Conservation (phyloP, 2,113 vertebrate genomes). For the Chiloscyllium plagiosum region DNA sequence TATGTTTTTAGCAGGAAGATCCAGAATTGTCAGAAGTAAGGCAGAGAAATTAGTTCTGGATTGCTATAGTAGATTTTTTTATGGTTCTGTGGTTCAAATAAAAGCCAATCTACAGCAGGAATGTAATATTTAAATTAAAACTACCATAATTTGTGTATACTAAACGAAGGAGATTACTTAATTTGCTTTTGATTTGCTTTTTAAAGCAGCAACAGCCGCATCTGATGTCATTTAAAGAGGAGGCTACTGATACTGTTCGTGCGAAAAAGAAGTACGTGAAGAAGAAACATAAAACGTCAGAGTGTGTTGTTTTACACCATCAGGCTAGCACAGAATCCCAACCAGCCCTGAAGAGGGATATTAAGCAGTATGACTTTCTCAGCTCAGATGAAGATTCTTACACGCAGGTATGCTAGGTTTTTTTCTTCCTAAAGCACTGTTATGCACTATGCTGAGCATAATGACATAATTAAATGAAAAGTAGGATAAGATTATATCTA, state of each 20-base stretch:
- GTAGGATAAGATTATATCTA: background rate
- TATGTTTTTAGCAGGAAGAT: background rate
- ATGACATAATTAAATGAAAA: background rate
- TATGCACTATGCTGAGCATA: background rate
- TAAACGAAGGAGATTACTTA: background rate
- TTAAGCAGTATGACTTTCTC: slow-evolving; percentile 93
- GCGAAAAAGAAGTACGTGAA: slow-evolving; percentile 81
- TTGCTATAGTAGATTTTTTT: background rate
- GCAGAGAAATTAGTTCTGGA: background rate
- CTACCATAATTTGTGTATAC: background rate
- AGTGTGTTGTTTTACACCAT: slow-evolving; percentile 59
- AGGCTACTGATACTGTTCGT: slow-evolving; percentile 66
- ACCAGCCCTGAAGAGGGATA: slow-evolving; percentile 73
- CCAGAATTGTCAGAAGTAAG: background rate
- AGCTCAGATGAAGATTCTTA: slow-evolving; percentile 88
- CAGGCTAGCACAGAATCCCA: slow-evolving; percentile 63
- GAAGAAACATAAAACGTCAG: slow-evolving; percentile 61
- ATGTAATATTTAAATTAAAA: background rate
- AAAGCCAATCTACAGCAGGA: background rate
- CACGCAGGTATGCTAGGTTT: slow-evolving; percentile 64
- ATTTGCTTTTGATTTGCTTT: background rate
- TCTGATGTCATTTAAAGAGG: slow-evolving; percentile 70
- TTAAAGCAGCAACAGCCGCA: slow-evolving; percentile 60
- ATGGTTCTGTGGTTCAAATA: background rate
- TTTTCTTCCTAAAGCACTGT: background rate